Evolutionary conservation across 35 echinoderm and acorn worm genomes (phyloP).

Genomic region (Holothuria glaberrima): DNA sequence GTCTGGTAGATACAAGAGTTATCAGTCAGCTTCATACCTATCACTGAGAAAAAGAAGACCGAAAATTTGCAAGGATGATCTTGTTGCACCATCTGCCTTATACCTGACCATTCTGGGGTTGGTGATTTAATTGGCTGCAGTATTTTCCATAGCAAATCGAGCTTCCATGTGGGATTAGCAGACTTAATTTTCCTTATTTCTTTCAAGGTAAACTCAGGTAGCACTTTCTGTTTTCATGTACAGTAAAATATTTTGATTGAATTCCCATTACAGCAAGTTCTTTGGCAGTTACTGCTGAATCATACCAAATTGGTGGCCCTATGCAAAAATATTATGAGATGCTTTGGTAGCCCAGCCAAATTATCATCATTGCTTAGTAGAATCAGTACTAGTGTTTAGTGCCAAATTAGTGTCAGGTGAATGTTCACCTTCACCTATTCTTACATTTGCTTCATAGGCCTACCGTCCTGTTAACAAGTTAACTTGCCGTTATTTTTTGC

Average conservation of each 20-base stretch:
- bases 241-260: slow-evolving; percentile 5
- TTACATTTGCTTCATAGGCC: no score
- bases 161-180: slow-evolving; percentile 44
- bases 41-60: slow-evolving; percentile 58
- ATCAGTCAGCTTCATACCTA: slow-evolving; percentile 70
- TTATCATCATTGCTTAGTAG: no score
- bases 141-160: slow-evolving; percentile 60
- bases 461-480: neutral
- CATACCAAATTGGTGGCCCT: no score
- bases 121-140: neutral
- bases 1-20: slow-evolving; percentile 70
- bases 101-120: slow-evolving; percentile 34
- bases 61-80: slow-evolving; percentile 16
- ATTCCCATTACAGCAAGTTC: neutral
- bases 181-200: slow-evolving; percentile 9
- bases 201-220: slow-evolving; percentile 6
- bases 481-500: neutral
- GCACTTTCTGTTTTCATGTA: neutral
- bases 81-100: slow-evolving; percentile 32
- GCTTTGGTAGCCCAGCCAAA: no score
- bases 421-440: no score
- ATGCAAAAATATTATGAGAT: no score
- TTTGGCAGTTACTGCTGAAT: slow-evolving; percentile 5
- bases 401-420: no score
- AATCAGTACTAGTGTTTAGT: no score